Base-by-base conservation (phyloP, 37 sponge, comb jelly and placozoan genomes). In the Ephydatia muelleri region DNA sequence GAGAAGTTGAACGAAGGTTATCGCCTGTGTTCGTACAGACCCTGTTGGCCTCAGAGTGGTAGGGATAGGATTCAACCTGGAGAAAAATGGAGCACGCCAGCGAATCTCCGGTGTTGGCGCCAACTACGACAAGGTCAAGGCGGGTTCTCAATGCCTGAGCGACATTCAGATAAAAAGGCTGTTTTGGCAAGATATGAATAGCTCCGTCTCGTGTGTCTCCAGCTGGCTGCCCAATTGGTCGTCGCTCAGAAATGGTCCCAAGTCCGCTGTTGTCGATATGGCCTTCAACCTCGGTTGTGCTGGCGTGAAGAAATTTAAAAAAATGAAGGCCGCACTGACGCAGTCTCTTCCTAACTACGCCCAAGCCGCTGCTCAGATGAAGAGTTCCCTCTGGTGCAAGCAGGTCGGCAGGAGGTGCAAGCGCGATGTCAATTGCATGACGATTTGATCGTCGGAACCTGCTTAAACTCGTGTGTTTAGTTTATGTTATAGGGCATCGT, bases 231-330 rank as follows among this genome's bases (percentile, higher is more conserved):
- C 49, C 6, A 75, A 75, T 67, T 84, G 67, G 77, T 36, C 39
- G 13, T 21, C 30, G 48, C 34, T 85, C 8, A 29, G 71, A 1
- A 26, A 23, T 0, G 22, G 49, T 68, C 30, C 79, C 5, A 71
- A 85, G 43, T 85, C 86, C 0, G 86, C 86, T 27, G 30, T 85
- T 0, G 69, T 70, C 32, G 86, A 85, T 28, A 85, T 85, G 86
- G 86, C 86, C 13, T 85, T 85, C 72, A 85, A 85, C 72, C n/a
- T 85, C 71, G 86, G 86, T 19, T 85, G n/a, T n/a, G n/a, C n/a
- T n/a, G n/a, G n/a, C n/a, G n/a, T n/a, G n/a, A n/a, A 78, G 68
- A 26, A 8, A n/a, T 84, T 13, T 37, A 75, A 16, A 16, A 84
- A 12, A 34, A 12, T 25, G 70, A 84, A 25, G 76, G 26, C 65